Evolutionary conservation across 1,140 invertebrate species (phyloP), one percentile per base, ranked within the genome.

Genomic region (Ridgeia piscesae): DNA sequence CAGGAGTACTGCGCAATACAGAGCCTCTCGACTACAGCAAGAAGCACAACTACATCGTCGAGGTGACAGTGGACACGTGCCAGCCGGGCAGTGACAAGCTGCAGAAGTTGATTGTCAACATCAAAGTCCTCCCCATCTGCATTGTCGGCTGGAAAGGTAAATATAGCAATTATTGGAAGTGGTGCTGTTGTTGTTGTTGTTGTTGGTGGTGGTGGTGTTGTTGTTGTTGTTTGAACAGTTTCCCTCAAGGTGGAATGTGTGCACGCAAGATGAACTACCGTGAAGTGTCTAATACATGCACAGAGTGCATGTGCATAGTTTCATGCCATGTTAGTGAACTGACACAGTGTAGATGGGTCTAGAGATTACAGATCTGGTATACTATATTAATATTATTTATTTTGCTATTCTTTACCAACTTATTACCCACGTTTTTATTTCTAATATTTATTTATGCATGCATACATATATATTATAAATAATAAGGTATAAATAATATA

Each of bases 51-150:
- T 98, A 99, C 96, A 99, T 99, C 93, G 96, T 99, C n/a, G 94
- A 93, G 27, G 98, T 99, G 50, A 98, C 99, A n/a, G 99, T 98
- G 0, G 98, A 98, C 95, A 98, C 99, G 95, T 99, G 99, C 95
- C 58, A 77, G 58, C 58, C 58, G 27, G 58, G 58, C 35, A 88
- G 91, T 9, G 58, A 92, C 98, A 98, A 31, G 98, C 98, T 97
- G 1, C 97, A 98, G 9, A 98, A 98, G 0, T 98, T 98, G 1
- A 98, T 99, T 97, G 98, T 99, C 93, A 99, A 98, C 94, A 98
- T 99, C 95, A 98, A 98, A 96, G 98, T 99, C 27, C 97, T 97
- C 95, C 97, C 97, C 93, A 97, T 97, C 88, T 98, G 97, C 95
- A 96, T 97, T 91, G 96, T 97, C 50, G 97, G 97, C 89, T 98